phyloP scores from a whole-genome alignment of 1,140 invertebrate genomes.

The Chironomus tepperi region DNA sequence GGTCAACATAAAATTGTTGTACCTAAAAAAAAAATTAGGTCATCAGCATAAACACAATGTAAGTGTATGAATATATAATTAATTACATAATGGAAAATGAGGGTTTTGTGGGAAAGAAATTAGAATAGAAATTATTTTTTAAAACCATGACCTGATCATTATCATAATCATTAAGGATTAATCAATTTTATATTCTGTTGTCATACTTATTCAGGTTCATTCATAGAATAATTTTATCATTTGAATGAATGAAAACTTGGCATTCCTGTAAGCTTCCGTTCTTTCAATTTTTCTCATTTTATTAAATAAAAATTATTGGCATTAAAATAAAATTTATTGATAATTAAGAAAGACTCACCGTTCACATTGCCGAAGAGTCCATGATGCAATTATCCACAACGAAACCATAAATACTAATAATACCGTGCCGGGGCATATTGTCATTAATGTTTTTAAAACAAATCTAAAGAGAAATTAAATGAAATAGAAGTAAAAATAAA shows the following conservation, averaged over 20 bases:
- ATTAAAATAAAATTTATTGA: not conserved
- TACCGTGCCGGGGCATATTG: slow-evolving; percentile 97
- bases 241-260: not conserved
- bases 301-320: not conserved
- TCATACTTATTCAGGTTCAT: not conserved
- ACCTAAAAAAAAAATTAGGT: no score
- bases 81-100: no score
- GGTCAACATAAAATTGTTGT: no score
- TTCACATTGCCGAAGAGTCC: slow-evolving; percentile 97
- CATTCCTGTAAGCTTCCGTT: no score
- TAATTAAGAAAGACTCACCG: slow-evolving; percentile 58
- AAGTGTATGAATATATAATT: no score
- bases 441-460: slow-evolving; percentile 99
- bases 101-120: no score
- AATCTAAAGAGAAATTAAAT: slow-evolving; percentile 52
- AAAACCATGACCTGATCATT: no score
- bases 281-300: no score
- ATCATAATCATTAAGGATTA: not conserved
- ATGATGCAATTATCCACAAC: slow-evolving; percentile 98
- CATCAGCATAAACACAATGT: no score
- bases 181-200: not conserved
- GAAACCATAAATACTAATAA: slow-evolving; percentile 98
- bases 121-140: no score
- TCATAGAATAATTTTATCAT: not conserved
- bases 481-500: slow-evolving; percentile 21